Base-by-base conservation (phyloP, 2,113 vertebrate species). In the Turdus rufiventris region DNA sequence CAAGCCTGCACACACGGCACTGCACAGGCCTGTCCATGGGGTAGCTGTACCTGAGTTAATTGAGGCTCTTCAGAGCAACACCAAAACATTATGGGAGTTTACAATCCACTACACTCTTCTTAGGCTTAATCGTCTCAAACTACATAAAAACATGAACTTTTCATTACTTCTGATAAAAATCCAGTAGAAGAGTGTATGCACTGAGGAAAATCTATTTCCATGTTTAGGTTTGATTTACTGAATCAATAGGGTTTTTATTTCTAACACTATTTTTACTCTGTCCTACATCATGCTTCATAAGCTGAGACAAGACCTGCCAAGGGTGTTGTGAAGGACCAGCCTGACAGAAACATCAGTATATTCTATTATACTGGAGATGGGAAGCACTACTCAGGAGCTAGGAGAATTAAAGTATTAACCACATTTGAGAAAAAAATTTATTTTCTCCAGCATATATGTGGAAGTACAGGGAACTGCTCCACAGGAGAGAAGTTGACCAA, bases 31-130 rank as follows among this genome's bases (percentile, higher is more conserved):
- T 18, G 18, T 1, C 2, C 3, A 20, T 0, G 21, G n/a, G 5
- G 15, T 1, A 28, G 4, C 1, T 73, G 29, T 24, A 73, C 3
- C 2, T 0, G 0, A 38, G 13, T 33, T n/a, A 57, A 43, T 76
- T 42, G 70, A 63, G 9, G 50, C 10, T 48, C 43, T 70, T 73
- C 21, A 60, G n/a, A 70, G 72, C 9, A 72, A 11, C 9, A 71
- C 1, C 18, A 60, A 58, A 72, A 58, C 18, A 7, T 33, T 56
- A 38, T 1, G 9, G 10, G 36, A 50, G 8, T 67, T 86, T 45
- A n/a, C 9, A 50, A n/a, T 56, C 15, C 17, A 56, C 24, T 29
- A 19, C 9, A 14, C 11, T 50, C 25, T 43, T 75, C 28, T n/a
- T 26, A 63, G 20, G 51, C 28, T 45, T 40, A 53, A 6, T 63